These are phyloP conservation scores for Pseudorectes ferrugineus DNA, from an alignment of 2,113 vertebrate genomes.

Conservation along the genomic window DNA sequence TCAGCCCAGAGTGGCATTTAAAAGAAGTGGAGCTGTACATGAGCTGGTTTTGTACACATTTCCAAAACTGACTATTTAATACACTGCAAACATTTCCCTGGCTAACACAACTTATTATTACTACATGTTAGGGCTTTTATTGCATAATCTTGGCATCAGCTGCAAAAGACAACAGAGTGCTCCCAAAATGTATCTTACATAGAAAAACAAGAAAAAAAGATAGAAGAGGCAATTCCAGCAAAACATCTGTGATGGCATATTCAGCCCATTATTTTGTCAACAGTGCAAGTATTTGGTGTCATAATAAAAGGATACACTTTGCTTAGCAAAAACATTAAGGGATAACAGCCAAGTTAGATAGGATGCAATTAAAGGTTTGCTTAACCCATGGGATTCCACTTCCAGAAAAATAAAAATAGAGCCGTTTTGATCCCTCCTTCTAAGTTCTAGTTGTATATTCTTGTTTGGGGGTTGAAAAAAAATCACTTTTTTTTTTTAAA, in stretches of 20 bases:
- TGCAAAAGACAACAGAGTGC: slow-evolving; percentile 14
- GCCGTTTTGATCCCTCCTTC: neutral
- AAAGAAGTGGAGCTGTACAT: neutral
- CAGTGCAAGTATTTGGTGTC: slow-evolving; percentile 37
- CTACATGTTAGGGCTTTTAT: neutral
- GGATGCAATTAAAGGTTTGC: slow-evolving; percentile 30
- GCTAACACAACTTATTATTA: slow-evolving; percentile 34
- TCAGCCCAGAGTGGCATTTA: neutral
- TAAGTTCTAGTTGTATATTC: neutral
- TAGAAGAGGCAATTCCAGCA: slow-evolving; percentile 40
- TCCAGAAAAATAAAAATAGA: slow-evolving; percentile 29
- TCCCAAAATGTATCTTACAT: slow-evolving; percentile 37
- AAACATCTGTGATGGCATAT: slow-evolving; percentile 57
- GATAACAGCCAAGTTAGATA: slow-evolving; percentile 11
- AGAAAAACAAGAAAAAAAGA: neutral
- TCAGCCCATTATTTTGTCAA: slow-evolving; percentile 56
- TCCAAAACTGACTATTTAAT: slow-evolving; percentile 18
- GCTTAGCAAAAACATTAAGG: slow-evolving; percentile 36
- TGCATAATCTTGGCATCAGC: slow-evolving; percentile 31
- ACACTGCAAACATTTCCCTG: slow-evolving; percentile 51
- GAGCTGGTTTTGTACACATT: neutral
- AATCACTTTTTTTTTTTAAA: neutral
- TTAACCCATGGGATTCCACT: slow-evolving; percentile 9
- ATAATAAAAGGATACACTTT: slow-evolving; percentile 54
- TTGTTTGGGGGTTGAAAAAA: neutral